phyloP scores from a whole-genome alignment of 2,888 invertebrate genomes.

The Athalia cordata region DNA sequence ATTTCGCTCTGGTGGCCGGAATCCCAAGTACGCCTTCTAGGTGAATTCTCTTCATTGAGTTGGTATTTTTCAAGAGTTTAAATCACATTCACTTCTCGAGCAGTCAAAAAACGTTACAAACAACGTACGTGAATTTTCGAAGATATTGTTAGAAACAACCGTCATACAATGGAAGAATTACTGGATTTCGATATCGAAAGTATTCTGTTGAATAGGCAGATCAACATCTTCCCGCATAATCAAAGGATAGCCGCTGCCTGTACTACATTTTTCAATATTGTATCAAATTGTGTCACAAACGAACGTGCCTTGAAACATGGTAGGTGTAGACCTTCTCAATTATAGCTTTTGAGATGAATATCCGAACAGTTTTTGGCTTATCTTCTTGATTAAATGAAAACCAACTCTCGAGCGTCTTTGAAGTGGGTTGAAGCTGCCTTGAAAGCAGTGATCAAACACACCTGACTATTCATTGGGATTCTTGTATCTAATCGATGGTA shows the following conservation, averaged over 20 bases:
- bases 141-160: neutral
- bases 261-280: conserved; percentile 48
- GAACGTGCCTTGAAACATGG: conserved; percentile 49
- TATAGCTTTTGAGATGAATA: too few species aligned
- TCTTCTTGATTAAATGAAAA: too few species aligned
- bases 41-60: neutral
- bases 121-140: neutral
- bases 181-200: conserved; percentile 50
- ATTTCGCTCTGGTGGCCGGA: neutral
- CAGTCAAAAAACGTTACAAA: neutral
- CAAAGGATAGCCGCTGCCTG: conserved; percentile 50
- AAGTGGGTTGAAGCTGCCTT: too few species aligned
- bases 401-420: too few species aligned
- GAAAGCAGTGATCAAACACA: too few species aligned
- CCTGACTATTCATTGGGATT: conserved; percentile 2
- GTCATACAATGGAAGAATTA: conserved; percentile 31
- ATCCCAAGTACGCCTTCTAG: neutral
- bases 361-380: too few species aligned
- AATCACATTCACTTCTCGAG: conserved; percentile 8
- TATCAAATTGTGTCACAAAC: conserved; percentile 47
- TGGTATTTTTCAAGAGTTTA: conserved; percentile 1
- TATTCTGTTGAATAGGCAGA: conserved; percentile 52
- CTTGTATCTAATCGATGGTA: neutral
- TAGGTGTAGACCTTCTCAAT: conserved; percentile 44
- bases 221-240: conserved; percentile 52